These are phyloP conservation scores for Liolophura sinensis DNA, from an alignment of 1,140 invertebrate species.

Conservation along the genomic window DNA sequence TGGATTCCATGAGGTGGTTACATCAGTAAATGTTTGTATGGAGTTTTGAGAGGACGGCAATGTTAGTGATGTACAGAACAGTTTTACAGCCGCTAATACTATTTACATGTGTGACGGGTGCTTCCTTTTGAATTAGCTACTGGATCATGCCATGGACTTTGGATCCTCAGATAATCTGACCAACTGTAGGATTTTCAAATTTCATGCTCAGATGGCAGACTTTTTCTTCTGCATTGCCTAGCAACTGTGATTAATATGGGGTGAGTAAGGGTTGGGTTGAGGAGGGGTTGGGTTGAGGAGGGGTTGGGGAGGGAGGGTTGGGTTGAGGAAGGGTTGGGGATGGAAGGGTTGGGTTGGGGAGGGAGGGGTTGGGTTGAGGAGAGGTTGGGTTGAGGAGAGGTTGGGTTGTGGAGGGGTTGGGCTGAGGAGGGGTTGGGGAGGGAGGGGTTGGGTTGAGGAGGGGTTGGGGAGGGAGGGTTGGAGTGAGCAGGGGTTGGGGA, in stretches of 20 bases:
- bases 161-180: neutral
- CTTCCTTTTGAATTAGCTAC: too few species aligned
- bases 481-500: neutral
- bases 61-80: too few species aligned
- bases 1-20: too few species aligned
- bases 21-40: too few species aligned
- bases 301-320: neutral
- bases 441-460: neutral
- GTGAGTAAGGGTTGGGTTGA: too few species aligned
- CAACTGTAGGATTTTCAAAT: neutral
- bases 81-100: too few species aligned
- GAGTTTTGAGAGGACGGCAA: too few species aligned
- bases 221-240: neutral
- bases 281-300: neutral
- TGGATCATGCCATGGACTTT: neutral
- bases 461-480: neutral
- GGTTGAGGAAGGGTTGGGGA: neutral
- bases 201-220: neutral
- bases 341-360: neutral
- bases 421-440: neutral
- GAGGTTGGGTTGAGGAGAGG: conserved; percentile 3
- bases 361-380: neutral
- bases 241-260: neutral
- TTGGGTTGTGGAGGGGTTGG: neutral
- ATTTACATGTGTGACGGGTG: too few species aligned